Evolutionary conservation across 2,797 vertebrate genomes (phyloP), one percentile per base, ranked within the genome.

Genomic region (Acridotheres tristis): DNA sequence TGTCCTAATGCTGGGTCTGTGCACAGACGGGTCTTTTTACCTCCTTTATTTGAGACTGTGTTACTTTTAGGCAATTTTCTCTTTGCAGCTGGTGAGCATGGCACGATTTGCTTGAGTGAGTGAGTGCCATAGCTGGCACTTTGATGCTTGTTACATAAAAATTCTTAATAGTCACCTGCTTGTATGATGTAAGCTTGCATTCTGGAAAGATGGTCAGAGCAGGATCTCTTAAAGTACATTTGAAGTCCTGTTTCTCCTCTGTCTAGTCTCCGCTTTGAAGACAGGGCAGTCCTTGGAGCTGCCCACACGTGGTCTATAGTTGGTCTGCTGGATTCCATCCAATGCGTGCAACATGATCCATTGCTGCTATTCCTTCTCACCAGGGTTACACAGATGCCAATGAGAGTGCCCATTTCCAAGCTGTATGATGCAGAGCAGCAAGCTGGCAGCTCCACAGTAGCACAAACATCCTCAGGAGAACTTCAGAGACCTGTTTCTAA

Each of bases 341-440:
- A 19, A 5, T 23, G 11, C 62, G 26, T 34, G 34, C 21, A 71
- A 88, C 11, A 2, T 26, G 9, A 48, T 61, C 40, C 9, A 23
- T 45, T 78, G 42, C 38, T 74, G 11, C 82, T 83, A 9, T 14
- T 88, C 22, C 27, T 85, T 93, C 90, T 74, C 45, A 65, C 38
- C 75, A 98, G 97, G 48, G 30, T 67, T 71, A 36, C 75, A 67
- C 79, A 82, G 19, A 54, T 96, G 34, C 90, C 95, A 1, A 74
- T 97, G 96, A 96, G 96, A 40, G 96, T 97, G 71, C 96, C 92
- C 3, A 7, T 96, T 55, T 89, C 92, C 38, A 85, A 86, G 48
- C 55, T 43, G 8, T 8, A 30, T 47, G 71, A 79, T 40, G 42
- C 59, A 68, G 76, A 74, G 79, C 73, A 81, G 62, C 65, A 42